Percentiles rank a stretch among this genome's conserved stretches.
Conservation (phyloP, 2,797 vertebrate genomes). For the Garrulus glandarius region DNA sequence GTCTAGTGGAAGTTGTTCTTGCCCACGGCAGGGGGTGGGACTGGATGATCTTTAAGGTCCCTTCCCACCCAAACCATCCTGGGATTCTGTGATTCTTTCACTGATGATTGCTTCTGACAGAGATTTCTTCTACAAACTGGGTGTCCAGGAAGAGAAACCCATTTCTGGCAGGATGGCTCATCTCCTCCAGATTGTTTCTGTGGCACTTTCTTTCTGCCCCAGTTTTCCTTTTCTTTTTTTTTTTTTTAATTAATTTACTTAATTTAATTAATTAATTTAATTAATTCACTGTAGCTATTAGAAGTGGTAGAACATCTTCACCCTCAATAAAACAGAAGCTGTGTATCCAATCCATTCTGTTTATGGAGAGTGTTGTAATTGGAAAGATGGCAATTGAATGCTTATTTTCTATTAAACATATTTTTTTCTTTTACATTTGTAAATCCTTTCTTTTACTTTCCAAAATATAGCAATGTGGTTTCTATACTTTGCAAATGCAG, state of each 20-base stretch:
- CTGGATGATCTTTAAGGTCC: background rate
- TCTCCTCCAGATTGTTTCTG: background rate
- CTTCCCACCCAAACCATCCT: background rate
- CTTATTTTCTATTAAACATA: background rate
- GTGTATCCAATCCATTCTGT: background rate
- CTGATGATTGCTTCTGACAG: background rate
- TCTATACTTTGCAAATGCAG: background rate
- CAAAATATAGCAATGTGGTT: background rate
- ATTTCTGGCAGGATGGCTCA: background rate
- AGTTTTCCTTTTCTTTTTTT: background rate
- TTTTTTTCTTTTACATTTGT: background rate
- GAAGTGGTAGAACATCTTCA: background rate
- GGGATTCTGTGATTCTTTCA: background rate
- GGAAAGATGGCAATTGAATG: background rate
- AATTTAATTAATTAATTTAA: too few species aligned
- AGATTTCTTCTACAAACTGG: background rate
- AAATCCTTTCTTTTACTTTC: background rate
- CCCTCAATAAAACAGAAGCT: background rate
- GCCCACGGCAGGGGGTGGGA: fast-evolving
- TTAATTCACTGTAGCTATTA: background rate
- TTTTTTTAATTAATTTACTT: too few species aligned
- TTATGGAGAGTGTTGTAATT: background rate
- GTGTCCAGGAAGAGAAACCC: background rate
- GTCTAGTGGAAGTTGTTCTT: background rate
- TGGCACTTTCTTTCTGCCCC: background rate